Conservation (phyloP, 1,140 invertebrate species). For the Drosophila pectinifera region DNA sequence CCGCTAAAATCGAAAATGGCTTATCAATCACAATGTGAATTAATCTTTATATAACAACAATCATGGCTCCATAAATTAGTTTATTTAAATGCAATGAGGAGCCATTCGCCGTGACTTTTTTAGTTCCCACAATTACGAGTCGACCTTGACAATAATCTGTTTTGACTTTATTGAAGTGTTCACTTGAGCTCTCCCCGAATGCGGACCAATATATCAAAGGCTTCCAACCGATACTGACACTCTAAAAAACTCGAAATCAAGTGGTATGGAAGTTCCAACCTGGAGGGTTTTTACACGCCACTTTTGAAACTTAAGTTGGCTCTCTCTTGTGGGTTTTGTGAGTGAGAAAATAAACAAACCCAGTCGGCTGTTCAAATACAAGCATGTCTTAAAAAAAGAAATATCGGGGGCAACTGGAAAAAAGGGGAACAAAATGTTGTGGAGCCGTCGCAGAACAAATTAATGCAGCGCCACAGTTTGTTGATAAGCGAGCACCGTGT, state of each 20-base stretch:
- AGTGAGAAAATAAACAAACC: conserved; percentile 57
- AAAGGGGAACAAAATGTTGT: conserved; percentile 58
- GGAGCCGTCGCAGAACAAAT: conserved; percentile 57
- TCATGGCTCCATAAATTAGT: neutral
- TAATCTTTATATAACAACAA: neutral
- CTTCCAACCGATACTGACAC: conserved; percentile 11
- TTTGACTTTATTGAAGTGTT: conserved; percentile 2
- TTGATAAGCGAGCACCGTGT: conserved; percentile 53
- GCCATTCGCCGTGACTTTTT: neutral
- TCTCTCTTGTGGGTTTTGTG: conserved; percentile 13
- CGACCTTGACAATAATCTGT: conserved; percentile 20
- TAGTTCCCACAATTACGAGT: conserved; percentile 13
- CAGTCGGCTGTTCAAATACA: conserved; percentile 71
- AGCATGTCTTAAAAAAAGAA: conserved; percentile 39
- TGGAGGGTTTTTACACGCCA: conserved; percentile 31
- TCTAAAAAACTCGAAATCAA: conserved; percentile 22
- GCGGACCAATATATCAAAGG: conserved; percentile 17
- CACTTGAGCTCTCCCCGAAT: neutral
- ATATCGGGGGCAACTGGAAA: conserved; percentile 64
- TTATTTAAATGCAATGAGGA: neutral
- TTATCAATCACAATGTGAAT: neutral
- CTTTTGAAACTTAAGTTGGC: conserved; percentile 19
- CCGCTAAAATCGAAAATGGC: no score
- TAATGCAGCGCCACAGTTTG: conserved; percentile 71
- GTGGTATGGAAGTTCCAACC: conserved; percentile 33